Evolutionary conservation across 2,797 vertebrate species (phyloP).

Genomic region (Falco concolor): DNA sequence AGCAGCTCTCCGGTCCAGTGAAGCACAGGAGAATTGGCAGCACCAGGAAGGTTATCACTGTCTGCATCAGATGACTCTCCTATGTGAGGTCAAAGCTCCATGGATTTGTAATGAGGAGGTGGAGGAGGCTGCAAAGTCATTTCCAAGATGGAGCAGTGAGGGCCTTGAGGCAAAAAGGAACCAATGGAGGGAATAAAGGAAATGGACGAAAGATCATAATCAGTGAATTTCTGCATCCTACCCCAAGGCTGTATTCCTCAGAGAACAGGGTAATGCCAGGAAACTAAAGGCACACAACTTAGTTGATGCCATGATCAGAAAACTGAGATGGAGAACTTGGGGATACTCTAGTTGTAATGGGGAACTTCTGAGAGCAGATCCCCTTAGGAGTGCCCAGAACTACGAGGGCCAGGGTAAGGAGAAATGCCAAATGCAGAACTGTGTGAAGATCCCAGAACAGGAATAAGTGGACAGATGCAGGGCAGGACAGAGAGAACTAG

Average conservation of each 20-base stretch:
- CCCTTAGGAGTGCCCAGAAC: neutral
- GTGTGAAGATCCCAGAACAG: neutral
- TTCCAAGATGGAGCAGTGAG: conserved; percentile 41
- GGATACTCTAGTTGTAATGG: neutral
- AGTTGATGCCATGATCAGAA: neutral
- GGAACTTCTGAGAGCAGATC: neutral
- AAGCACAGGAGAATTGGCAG: conserved; percentile 45
- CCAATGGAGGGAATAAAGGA: conserved; percentile 64
- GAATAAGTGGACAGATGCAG: neutral
- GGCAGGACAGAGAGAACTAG: neutral
- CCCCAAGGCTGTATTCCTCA: conserved; percentile 24
- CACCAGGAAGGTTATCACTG: conserved; percentile 55
- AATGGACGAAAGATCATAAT: conserved; percentile 53
- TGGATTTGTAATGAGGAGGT: conserved; percentile 46
- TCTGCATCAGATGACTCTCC: conserved; percentile 57
- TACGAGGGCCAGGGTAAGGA: neutral
- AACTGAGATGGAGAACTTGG: neutral
- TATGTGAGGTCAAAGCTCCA: conserved; percentile 33
- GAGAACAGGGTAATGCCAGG: neutral
- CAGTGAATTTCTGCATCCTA: conserved; percentile 60
- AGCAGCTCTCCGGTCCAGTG: conserved; percentile 52
- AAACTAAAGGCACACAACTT: neutral
- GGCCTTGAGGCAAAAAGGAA: conserved; percentile 55
- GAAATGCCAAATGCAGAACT: neutral
- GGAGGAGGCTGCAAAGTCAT: conserved; percentile 49